Evolutionary conservation across 1,140 invertebrate genomes (phyloP).

Genomic region (Drosophila busckii): DNA sequence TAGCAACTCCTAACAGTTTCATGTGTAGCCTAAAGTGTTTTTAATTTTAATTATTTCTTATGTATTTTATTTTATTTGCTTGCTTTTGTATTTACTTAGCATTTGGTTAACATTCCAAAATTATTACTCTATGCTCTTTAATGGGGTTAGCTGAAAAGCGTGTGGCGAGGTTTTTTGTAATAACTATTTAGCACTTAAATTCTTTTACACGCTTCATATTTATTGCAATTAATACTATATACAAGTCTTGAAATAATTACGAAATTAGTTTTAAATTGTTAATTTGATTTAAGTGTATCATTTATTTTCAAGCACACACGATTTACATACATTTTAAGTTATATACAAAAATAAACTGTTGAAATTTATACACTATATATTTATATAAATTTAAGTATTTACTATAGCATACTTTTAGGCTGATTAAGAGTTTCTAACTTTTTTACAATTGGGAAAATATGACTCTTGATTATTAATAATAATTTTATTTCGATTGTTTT

Average conservation of each 20-base stretch:
- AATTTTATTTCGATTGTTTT: neutral
- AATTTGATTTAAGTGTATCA: constrained; percentile 46
- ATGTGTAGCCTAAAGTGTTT: constrained; percentile 31
- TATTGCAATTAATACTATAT: constrained; percentile 24
- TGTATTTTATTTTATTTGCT: constrained; percentile 22
- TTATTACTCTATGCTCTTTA: constrained; percentile 3
- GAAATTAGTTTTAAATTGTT: constrained; percentile 45
- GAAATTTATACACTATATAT: constrained; percentile 41
- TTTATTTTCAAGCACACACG: constrained; percentile 48
- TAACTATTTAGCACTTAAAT: neutral
- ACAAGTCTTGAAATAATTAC: constrained; percentile 39
- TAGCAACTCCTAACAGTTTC: too few relatives aligned
- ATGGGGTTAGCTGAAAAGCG: constrained; percentile 6
- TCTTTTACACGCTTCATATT: constrained; percentile 10
- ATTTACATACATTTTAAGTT: constrained; percentile 40
- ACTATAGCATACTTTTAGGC: constrained; percentile 5
- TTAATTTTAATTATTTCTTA: constrained; percentile 30
- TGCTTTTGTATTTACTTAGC: neutral
- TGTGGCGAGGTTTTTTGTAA: constrained; percentile 13
- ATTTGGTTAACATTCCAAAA: constrained; percentile 61
- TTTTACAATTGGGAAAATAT: neutral
- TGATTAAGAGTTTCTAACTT: neutral
- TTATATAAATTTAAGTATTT: too few relatives aligned
- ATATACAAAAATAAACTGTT: constrained; percentile 53
- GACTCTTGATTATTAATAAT: neutral